Conservation (phyloP, 2,888 invertebrate genomes). For the Melipona beecheii region DNA sequence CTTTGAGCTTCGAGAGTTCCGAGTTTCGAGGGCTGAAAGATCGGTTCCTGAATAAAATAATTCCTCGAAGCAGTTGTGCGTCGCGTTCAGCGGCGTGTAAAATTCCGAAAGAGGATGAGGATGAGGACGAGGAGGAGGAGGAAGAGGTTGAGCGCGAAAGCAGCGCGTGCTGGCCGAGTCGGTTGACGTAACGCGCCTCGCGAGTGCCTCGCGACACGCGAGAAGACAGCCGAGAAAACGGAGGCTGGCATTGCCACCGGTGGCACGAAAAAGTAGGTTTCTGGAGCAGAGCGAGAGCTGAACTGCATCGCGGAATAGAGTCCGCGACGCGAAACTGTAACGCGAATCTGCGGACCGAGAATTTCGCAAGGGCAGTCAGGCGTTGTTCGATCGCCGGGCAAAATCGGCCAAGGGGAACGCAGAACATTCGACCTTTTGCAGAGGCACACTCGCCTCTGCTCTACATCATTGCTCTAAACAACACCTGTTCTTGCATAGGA, state of each 20-base stretch:
- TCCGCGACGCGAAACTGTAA: constrained; percentile 18
- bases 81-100: too few species aligned
- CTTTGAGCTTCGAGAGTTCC: too few species aligned
- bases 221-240: constrained; percentile 60
- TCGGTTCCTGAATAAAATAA: too few species aligned
- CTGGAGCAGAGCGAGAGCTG: constrained; percentile 74
- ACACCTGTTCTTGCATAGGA: neutral
- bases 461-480: neutral
- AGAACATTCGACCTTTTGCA: constrained; percentile 13
- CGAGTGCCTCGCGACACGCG: constrained; percentile 40
- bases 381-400: constrained; percentile 45
- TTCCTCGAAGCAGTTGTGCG: too few species aligned
- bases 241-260: constrained; percentile 63
- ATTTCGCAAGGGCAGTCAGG: constrained; percentile 64
- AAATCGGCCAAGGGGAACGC: constrained; percentile 70
- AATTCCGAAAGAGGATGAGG: too few species aligned
- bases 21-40: too few species aligned
- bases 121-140: neutral
- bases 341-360: constrained; percentile 30
- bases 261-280: constrained; percentile 77
- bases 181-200: constrained; percentile 40
- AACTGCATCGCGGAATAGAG: constrained; percentile 44
- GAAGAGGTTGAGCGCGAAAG: neutral
- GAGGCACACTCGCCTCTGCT: neutral
- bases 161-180: neutral